phyloP scores from a whole-genome alignment of 2,888 invertebrate genomes.

The Noctua janthina region DNA sequence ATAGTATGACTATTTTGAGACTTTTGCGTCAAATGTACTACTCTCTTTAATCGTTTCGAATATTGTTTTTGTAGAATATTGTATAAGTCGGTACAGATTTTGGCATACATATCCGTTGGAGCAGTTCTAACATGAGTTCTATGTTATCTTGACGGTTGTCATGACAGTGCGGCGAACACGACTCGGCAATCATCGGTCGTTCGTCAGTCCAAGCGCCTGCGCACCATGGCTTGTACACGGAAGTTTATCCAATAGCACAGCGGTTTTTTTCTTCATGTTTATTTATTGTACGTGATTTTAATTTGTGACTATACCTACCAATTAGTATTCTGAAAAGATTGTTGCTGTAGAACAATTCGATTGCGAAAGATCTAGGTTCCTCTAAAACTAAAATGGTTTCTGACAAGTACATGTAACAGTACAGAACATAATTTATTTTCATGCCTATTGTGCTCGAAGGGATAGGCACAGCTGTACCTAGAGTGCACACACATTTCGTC shows the following conservation, averaged over 20 bases:
- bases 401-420: background rate
- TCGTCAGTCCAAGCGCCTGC: slow-evolving; percentile 45
- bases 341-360: too few species aligned
- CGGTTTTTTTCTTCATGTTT: slow-evolving; percentile 8
- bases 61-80: too few species aligned
- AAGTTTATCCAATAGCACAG: slow-evolving; percentile 41
- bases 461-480: background rate
- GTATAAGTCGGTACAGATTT: background rate
- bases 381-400: background rate
- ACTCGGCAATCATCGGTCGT: slow-evolving; percentile 41
- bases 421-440: too few species aligned
- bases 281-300: background rate
- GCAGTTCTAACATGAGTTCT: slow-evolving; percentile 14
- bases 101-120: background rate
- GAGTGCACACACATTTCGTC: background rate
- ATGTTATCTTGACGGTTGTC: slow-evolving; percentile 41
- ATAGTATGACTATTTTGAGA: too few species aligned
- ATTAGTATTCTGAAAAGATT: background rate
- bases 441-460: too few species aligned
- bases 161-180: slow-evolving; percentile 52
- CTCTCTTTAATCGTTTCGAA: too few species aligned
- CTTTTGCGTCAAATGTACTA: too few species aligned
- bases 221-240: slow-evolving; percentile 36
- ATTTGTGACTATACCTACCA: background rate
- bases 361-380: too few species aligned